Evolutionary conservation across 2,797 vertebrate genomes (phyloP).

Genomic region (Sandelia bainsii): DNA sequence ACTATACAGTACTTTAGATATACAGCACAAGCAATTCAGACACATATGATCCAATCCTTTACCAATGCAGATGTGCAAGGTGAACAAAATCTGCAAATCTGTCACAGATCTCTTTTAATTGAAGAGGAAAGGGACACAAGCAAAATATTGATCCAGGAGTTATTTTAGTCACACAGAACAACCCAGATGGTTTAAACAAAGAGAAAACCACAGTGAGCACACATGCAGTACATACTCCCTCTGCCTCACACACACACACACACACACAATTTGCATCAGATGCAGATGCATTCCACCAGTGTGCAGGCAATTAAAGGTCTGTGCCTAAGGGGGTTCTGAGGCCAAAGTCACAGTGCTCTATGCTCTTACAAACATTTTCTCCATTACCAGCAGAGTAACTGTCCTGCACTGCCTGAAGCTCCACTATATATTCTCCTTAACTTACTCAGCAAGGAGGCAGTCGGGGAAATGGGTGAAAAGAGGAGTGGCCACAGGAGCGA

Average conservation of each 20-base stretch:
- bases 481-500: constrained; percentile 10
- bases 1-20: not conserved
- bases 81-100: not conserved
- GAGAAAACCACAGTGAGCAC: constrained; percentile 18
- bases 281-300: constrained; percentile 39
- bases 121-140: not conserved
- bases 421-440: constrained; percentile 60
- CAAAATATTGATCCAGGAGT: constrained; percentile 35
- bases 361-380: constrained; percentile 72
- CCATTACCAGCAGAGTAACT: constrained; percentile 72
- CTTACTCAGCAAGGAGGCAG: constrained; percentile 44
- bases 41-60: not conserved
- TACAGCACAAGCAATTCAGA: constrained; percentile 1
- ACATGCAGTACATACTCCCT: constrained; percentile 6
- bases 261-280: constrained; percentile 18
- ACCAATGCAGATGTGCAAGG: not conserved
- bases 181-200: constrained; percentile 23
- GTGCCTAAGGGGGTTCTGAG: constrained; percentile 53
- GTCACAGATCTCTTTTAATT: constrained; percentile 26
- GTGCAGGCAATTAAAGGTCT: constrained; percentile 67
- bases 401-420: constrained; percentile 59
- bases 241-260: not conserved
- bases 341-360: constrained; percentile 64
- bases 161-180: constrained; percentile 41
- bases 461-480: constrained; percentile 22